Conservation (phyloP, 1,140 invertebrate genomes). For the Argopecten irradians region DNA sequence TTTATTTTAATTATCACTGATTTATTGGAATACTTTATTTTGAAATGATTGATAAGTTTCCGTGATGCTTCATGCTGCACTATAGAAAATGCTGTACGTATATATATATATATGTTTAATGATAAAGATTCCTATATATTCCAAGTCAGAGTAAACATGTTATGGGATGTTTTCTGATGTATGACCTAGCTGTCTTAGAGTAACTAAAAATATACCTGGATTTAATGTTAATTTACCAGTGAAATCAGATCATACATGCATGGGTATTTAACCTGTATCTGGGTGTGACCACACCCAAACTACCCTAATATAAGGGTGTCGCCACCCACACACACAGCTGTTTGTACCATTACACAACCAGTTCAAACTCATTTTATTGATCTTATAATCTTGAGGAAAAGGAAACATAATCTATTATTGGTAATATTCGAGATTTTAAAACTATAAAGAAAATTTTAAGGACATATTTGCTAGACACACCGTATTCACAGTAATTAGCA, state of each 20-base stretch:
- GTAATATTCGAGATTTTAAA: no score
- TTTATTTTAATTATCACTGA: no score
- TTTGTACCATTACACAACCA: not conserved
- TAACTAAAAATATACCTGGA: not conserved
- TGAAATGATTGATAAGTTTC: no score
- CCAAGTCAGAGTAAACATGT: not conserved
- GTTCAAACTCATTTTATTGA: not conserved
- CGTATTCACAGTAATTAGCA: no score
- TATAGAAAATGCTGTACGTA: no score
- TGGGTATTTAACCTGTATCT: not conserved
- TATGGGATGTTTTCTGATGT: not conserved
- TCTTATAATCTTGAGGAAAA: no score
- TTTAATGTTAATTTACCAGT: not conserved
- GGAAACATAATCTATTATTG: no score
- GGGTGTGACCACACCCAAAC: not conserved
- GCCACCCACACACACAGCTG: not conserved
- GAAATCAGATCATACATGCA: not conserved
- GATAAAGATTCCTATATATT: no score
- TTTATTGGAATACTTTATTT: no score
- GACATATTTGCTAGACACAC: no score
- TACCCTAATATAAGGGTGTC: not conserved
- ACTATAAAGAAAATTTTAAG: not conserved
- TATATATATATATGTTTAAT: no score
- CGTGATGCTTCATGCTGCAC: no score
- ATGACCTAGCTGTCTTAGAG: not conserved